Percentiles rank a stretch among this genome's conserved stretches.
Conservation (phyloP, 2,797 vertebrate genomes). For the Bufotes viridis region DNA sequence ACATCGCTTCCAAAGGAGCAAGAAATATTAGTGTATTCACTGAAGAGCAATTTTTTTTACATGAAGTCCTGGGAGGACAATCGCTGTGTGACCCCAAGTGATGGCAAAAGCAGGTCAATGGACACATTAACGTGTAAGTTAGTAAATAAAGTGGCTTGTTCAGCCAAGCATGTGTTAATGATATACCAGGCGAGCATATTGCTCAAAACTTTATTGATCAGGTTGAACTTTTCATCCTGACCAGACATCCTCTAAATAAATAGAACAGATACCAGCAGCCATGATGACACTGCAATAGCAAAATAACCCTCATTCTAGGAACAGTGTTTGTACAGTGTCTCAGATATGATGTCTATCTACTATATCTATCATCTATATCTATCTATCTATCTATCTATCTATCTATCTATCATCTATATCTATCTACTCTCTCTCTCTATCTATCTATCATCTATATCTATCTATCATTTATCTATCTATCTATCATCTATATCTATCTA, state of each 20-base stretch:
- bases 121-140: conserved; percentile 34
- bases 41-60: conserved; percentile 11
- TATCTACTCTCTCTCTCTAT: background rate
- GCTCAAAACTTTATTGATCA: conserved; percentile 44
- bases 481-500: too few species aligned
- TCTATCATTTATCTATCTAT: background rate
- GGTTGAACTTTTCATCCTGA: conserved; percentile 47
- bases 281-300: background rate
- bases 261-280: conserved; percentile 15
- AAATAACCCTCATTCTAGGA: background rate
- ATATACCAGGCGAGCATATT: conserved; percentile 28
- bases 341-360: background rate
- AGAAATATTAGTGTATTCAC: background rate
- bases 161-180: conserved; percentile 39
- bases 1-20: background rate
- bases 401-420: background rate
- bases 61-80: conserved; percentile 5
- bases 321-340: background rate
- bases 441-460: background rate
- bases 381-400: background rate
- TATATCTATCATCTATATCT: background rate
- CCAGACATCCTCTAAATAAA: conserved; percentile 44
- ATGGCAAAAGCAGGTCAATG: conserved; percentile 34
- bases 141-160: conserved; percentile 41
- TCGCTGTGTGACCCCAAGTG: conserved; percentile 12